phyloP scores from a whole-genome alignment of 1,140 invertebrate species.

The Piezodorus guildinii region DNA sequence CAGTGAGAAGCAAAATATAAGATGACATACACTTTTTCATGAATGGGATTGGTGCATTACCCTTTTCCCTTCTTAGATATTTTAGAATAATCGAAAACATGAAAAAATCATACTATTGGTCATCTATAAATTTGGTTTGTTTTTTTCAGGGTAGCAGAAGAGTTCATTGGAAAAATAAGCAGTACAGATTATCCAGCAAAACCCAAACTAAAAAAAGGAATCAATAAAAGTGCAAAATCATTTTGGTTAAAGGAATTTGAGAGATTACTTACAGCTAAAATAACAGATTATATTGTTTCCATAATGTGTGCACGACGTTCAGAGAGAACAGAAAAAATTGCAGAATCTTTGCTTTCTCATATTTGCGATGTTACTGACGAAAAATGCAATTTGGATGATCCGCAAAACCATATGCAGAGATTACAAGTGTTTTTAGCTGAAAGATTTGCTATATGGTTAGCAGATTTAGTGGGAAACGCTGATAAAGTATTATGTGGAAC shows the following conservation, averaged over 20 bases:
- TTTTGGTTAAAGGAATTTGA: slow-evolving; percentile 23
- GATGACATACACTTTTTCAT: too few relatives aligned
- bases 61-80: too few relatives aligned
- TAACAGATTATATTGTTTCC: slow-evolving; percentile 21
- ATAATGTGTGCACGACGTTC: slow-evolving; percentile 19
- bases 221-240: slow-evolving; percentile 16
- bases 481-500: not conserved
- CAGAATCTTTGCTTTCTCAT: slow-evolving; percentile 16
- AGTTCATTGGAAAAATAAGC: slow-evolving; percentile 21
- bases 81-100: too few relatives aligned
- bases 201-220: not conserved
- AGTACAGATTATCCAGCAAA: slow-evolving; percentile 3
- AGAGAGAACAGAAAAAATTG: slow-evolving; percentile 18
- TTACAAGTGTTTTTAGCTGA: slow-evolving; percentile 19
- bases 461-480: not conserved
- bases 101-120: too few relatives aligned
- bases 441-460: slow-evolving; percentile 22
- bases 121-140: not conserved
- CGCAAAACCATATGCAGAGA: slow-evolving; percentile 20
- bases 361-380: slow-evolving; percentile 22
- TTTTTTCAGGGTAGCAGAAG: slow-evolving; percentile 23
- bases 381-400: slow-evolving; percentile 17
- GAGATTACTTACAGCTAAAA: slow-evolving; percentile 19
- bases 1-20: too few relatives aligned
- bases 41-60: too few relatives aligned